These are phyloP conservation scores for Spilosoma lubricipeda DNA, from an alignment of 2,888 invertebrate genomes.

Conservation along the genomic window DNA sequence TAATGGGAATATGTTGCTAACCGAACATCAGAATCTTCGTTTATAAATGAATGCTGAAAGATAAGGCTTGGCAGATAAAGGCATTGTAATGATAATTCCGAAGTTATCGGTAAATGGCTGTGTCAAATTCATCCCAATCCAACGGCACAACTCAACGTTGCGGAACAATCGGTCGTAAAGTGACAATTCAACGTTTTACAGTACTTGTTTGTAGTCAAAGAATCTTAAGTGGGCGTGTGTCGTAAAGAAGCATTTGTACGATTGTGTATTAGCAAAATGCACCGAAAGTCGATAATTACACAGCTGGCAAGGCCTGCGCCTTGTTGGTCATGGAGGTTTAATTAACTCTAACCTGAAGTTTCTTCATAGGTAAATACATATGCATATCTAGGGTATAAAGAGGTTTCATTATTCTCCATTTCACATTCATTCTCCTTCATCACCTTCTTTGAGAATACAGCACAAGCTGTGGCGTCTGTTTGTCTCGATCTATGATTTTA, in stretches of 20 bases:
- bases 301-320: slow-evolving; percentile 50
- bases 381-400: not conserved
- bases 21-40: slow-evolving; percentile 44
- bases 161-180: slow-evolving; percentile 70
- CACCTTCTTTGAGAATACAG: too few relatives aligned
- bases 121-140: slow-evolving; percentile 56
- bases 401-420: too few relatives aligned
- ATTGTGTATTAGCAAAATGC: slow-evolving; percentile 61
- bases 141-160: slow-evolving; percentile 32
- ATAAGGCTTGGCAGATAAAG: slow-evolving; percentile 23
- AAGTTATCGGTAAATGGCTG: slow-evolving; percentile 47
- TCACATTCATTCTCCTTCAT: too few relatives aligned
- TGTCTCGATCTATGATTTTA: too few relatives aligned
- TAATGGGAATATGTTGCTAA: slow-evolving; percentile 64
- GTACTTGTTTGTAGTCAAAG: slow-evolving; percentile 44
- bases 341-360: slow-evolving; percentile 67
- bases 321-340: slow-evolving; percentile 48
- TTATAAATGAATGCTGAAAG: slow-evolving; percentile 31
- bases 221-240: slow-evolving; percentile 51
- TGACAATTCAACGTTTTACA: slow-evolving; percentile 61
- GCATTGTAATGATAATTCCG: slow-evolving; percentile 35
- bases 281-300: slow-evolving; percentile 67
- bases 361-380: slow-evolving; percentile 44
- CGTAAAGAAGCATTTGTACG: slow-evolving; percentile 61
- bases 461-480: too few relatives aligned